phyloP scores from a whole-genome alignment of 2,888 invertebrate species.

The Gasteruption jaculator region DNA sequence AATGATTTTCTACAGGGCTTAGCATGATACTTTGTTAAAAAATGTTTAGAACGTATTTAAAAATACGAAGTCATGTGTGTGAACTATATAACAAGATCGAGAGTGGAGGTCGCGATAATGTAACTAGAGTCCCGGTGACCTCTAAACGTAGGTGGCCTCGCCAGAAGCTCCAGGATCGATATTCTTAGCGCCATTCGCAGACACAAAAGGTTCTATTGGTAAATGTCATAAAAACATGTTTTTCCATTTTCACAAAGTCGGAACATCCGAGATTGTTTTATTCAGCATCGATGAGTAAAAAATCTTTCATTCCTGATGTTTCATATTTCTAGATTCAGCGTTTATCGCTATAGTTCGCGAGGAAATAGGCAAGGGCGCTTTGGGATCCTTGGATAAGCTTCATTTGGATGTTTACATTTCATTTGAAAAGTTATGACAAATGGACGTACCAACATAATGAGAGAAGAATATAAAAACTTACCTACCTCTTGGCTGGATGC shows the following conservation, averaged over 20 bases:
- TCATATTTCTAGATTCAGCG: no score
- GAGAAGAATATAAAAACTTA: constrained; percentile 53
- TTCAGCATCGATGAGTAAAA: no score
- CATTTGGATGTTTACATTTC: background rate
- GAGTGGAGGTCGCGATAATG: constrained; percentile 28
- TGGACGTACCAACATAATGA: background rate
- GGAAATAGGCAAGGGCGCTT: no score
- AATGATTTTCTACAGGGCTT: no score
- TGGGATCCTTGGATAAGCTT: background rate
- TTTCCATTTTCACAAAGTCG: no score
- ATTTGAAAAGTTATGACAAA: background rate
- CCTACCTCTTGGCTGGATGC: constrained; percentile 75
- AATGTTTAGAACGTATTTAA: no score
- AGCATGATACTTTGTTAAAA: no score
- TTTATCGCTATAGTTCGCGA: no score
- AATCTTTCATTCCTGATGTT: no score
- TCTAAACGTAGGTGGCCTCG: constrained; percentile 31
- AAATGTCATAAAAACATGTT: no score
- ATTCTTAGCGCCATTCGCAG: constrained; percentile 30
- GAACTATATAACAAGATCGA: constrained; percentile 28
- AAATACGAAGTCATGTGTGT: background rate
- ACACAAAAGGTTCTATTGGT: no score
- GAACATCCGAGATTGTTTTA: no score
- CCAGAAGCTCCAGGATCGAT: constrained; percentile 32
- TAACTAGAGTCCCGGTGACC: constrained; percentile 36